Evolutionary conservation across 2,888 invertebrate genomes (phyloP).

Genomic region (Zygaena filipendulae): DNA sequence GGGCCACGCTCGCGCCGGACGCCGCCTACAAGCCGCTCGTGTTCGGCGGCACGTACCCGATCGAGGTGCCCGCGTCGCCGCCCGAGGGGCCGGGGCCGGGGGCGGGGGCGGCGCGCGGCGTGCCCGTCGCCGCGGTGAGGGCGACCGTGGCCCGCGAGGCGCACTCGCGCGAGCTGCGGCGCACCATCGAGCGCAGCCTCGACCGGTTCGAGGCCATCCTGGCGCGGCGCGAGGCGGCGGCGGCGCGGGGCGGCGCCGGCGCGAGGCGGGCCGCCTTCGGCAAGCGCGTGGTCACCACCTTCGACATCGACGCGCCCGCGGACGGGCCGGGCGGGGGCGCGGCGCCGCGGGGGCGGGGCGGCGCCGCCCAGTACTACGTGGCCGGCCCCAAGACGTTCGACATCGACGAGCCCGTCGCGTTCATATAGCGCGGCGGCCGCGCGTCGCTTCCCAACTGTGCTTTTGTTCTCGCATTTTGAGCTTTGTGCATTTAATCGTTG

Average conservation of each 20-base stretch:
- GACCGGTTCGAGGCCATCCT: slow-evolving; percentile 46
- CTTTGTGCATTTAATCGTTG: too few species aligned
- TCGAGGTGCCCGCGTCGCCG: slow-evolving; percentile 73
- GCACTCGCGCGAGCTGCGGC: slow-evolving; percentile 29
- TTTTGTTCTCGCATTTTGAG: background rate
- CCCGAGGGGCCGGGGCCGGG: slow-evolving; percentile 16
- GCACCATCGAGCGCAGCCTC: slow-evolving; percentile 58
- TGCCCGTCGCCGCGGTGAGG: slow-evolving; percentile 4
- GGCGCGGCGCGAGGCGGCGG: slow-evolving; percentile 24
- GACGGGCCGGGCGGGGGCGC: slow-evolving; percentile 15
- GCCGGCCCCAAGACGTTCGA: slow-evolving; percentile 65
- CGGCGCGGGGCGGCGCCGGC: too few species aligned
- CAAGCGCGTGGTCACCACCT: slow-evolving; percentile 20
- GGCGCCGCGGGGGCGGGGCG: slow-evolving; percentile 15
- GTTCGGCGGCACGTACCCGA: slow-evolving; percentile 89
- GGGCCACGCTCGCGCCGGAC: slow-evolving; percentile 44
- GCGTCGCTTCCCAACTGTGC: slow-evolving; percentile 1
- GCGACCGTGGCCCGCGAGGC: slow-evolving; percentile 16
- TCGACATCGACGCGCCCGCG: slow-evolving; percentile 65
- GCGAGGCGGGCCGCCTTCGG: slow-evolving; percentile 10
- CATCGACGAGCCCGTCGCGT: slow-evolving; percentile 64
- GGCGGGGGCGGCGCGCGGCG: slow-evolving; percentile 9
- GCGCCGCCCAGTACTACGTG: slow-evolving; percentile 31
- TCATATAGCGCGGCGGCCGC: slow-evolving; percentile 17
- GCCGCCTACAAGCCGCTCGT: slow-evolving; percentile 72